Conservation (phyloP, 2,113 vertebrate species). For the Megalops atlanticus region DNA sequence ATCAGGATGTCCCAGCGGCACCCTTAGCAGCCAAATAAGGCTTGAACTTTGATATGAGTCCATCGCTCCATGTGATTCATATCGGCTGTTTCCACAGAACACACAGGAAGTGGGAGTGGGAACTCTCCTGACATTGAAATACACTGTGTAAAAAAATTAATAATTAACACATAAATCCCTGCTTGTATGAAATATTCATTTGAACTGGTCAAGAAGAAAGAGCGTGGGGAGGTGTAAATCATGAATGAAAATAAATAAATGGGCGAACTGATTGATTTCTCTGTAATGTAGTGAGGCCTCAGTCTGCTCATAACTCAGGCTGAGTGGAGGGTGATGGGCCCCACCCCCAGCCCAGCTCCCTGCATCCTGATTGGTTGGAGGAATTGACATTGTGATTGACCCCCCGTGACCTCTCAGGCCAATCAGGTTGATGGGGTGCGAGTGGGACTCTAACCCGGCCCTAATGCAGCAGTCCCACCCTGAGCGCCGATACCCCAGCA, state of each 20-base stretch:
- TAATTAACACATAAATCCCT: neutral
- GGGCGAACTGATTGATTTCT: constrained; percentile 24
- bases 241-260: constrained; percentile 11
- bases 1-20: neutral
- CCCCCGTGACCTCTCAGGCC: neutral
- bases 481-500: neutral
- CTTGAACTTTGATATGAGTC: neutral
- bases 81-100: neutral
- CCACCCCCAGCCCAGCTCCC: neutral
- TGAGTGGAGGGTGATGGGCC: neutral
- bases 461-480: neutral
- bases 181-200: neutral
- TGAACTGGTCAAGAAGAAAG: constrained; percentile 1
- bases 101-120: neutral
- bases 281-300: neutral
- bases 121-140: neutral
- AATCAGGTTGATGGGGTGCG: constrained; percentile 15
- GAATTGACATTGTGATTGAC: neutral
- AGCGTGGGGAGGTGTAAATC: neutral
- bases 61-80: neutral
- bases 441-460: neutral
- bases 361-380: neutral
- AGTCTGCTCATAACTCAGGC: constrained; percentile 14
- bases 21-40: neutral
- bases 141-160: neutral